These are phyloP conservation scores for Onychostruthus taczanowskii DNA, from an alignment of 2,113 vertebrate genomes.

Conservation along the genomic window DNA sequence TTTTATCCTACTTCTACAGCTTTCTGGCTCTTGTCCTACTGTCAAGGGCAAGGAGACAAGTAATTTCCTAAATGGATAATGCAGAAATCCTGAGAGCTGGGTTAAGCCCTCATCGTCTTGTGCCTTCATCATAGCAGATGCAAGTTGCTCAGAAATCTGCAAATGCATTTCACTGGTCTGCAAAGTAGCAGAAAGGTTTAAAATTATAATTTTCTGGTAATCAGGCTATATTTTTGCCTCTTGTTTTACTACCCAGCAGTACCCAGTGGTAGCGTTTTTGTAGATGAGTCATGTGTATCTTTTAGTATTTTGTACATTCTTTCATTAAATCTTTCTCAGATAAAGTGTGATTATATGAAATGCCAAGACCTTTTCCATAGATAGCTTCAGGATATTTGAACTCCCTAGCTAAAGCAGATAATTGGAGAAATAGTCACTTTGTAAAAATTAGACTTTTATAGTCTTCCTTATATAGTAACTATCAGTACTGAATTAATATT, in stretches of 20 bases:
- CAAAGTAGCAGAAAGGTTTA: neutral
- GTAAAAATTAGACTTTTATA: neutral
- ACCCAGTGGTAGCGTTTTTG: neutral
- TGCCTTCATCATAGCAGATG: neutral
- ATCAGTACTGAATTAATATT: neutral
- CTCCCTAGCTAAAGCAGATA: neutral
- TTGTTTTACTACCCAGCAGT: neutral
- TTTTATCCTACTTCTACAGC: neutral
- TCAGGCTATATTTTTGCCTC: neutral
- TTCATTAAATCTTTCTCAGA: neutral
- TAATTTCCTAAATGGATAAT: neutral
- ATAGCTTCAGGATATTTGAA: neutral
- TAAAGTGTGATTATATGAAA: neutral
- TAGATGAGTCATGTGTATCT: neutral
- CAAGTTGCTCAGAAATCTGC: neutral
- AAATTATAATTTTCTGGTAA: neutral
- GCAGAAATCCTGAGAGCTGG: neutral
- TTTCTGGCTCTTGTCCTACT: neutral
- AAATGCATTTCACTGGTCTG: neutral
- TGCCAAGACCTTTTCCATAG: neutral
- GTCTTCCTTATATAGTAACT: neutral
- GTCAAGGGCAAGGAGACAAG: neutral
- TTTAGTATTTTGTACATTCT: neutral
- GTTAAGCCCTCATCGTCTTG: neutral
- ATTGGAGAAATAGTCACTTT: neutral